phyloP scores from a whole-genome alignment of 2,113 vertebrate species.

The Neolamprologus devosi region DNA sequence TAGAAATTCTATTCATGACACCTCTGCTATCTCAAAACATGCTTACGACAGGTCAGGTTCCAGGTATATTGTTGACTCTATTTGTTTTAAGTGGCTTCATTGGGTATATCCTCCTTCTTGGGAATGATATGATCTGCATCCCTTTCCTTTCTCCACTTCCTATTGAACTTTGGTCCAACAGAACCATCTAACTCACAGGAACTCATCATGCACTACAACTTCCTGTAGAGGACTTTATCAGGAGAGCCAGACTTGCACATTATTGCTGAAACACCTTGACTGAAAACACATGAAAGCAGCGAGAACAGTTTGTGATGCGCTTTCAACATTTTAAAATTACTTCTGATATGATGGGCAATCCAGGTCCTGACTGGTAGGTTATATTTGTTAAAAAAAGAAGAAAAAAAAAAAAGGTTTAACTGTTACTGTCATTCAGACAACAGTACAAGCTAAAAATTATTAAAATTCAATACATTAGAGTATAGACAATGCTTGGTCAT shows the following conservation, averaged over 20 bases:
- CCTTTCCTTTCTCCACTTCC: slow-evolving; percentile 57
- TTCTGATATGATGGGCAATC: not conserved
- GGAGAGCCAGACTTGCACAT: slow-evolving; percentile 55
- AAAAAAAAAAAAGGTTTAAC: not conserved
- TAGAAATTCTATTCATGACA: not conserved
- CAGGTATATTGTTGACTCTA: too few species aligned
- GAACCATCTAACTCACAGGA: slow-evolving; percentile 64
- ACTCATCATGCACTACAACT: slow-evolving; percentile 77
- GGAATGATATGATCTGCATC: slow-evolving; percentile 46
- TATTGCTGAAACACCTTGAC: slow-evolving; percentile 11
- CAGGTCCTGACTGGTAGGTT: not conserved
- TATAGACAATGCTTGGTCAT: not conserved
- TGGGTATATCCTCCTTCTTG: slow-evolving; percentile 50
- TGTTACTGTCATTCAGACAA: not conserved
- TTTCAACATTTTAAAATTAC: not conserved
- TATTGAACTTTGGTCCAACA: slow-evolving; percentile 47
- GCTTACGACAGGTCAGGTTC: too few species aligned
- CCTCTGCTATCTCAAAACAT: not conserved
- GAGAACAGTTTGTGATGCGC: not conserved
- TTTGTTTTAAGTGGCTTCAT: slow-evolving; percentile 33
- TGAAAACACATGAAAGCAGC: not conserved
- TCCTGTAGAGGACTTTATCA: slow-evolving; percentile 82
- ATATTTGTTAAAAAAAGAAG: too few species aligned
- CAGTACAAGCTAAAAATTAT: not conserved
- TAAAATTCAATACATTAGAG: not conserved